phyloP scores from a whole-genome alignment of 64 coral and sea anemone species.

The Montipora capricornis region DNA sequence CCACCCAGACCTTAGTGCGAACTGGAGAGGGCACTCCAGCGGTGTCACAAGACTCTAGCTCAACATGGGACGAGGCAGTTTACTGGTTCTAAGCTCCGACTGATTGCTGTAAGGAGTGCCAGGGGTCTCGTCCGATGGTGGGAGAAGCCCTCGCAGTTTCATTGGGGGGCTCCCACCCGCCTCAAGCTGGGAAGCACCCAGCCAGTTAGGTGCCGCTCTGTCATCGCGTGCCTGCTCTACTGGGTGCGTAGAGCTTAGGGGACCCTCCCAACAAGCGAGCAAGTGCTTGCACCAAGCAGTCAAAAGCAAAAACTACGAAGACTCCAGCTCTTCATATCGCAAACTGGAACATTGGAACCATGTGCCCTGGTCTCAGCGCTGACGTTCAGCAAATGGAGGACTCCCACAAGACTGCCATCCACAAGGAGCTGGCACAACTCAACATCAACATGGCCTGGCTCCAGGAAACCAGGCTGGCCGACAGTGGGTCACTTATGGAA shows the following conservation, averaged over 20 bases:
- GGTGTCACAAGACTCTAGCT: background rate
- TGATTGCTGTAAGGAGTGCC: slow-evolving; percentile 1
- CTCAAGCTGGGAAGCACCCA: too few species aligned
- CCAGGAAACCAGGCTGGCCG: background rate
- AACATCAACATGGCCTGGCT: slow-evolving; percentile 38
- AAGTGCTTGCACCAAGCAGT: too few species aligned
- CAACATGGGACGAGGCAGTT: slow-evolving; percentile 10
- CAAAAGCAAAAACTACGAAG: too few species aligned
- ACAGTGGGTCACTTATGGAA: slow-evolving; percentile 28
- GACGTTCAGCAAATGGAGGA: slow-evolving; percentile 56
- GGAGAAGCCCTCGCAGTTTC: slow-evolving; percentile 10
- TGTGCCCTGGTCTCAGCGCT: slow-evolving; percentile 35
- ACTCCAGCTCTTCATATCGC: too few species aligned
- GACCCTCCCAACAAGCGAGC: too few species aligned
- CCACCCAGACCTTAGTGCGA: too few species aligned
- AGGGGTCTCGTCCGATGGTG: background rate
- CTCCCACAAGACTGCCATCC: slow-evolving; percentile 58
- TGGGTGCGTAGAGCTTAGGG: background rate
- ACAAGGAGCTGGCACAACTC: slow-evolving; percentile 47
- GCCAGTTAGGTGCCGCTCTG: too few species aligned
- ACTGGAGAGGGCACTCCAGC: too few species aligned
- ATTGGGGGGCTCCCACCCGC: background rate
- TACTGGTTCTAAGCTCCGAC: slow-evolving; percentile 2
- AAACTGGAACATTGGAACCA: too few species aligned
- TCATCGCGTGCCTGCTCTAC: background rate